Evolutionary conservation across 53 echinoderm and acorn worm genomes (phyloP), one percentile per base, ranked within the genome.

Genomic region (Temnopleurus reevesii): DNA sequence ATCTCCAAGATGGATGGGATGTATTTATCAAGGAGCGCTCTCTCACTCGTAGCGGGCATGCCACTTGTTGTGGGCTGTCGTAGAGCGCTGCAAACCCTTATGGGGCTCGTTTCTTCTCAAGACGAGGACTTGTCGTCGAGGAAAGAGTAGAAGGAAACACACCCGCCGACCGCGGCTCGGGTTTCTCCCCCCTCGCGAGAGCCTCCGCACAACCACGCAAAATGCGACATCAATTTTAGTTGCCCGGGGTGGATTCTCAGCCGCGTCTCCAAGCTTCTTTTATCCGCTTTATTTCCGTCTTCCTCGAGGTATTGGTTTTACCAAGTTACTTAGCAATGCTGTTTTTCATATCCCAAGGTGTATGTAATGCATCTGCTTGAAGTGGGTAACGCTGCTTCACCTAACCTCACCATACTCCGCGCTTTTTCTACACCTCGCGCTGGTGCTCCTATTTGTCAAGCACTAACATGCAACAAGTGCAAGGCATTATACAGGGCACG

Each of bases 161-260:
- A 86, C 34, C 61, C 26, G 63, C 61, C 61, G 33, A 46, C 59
- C 21, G 46, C 76, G 53, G 66, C 88, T 87, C 76, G 27, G 12
- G 46, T 66, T 66, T 87, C 88, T 21, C 23, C 88, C 66, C 49
- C 88, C 76, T 71, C 24, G 28, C 59, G 46, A 17, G 41, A 86
- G 86, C 86, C 86, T 45, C 86, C 33, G 63, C 63, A 60, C 86
- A 38, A 45, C 86, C 86, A 61, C 25, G 86, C 86, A 60, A 59
- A 46, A 59, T 86, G 86, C 86, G 61, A 86, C 86, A 86, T 86
- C 86, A 86, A 86, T 86, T 61, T 86, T 61, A 45, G 46, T 60
- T 45, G 60, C 86, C 58, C 51, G 45, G 86, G 86, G 86, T 79
- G 79, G 47, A 51, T 85, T 53, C 45, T 59, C 59, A 60, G 46